Evolutionary conservation across 2,888 invertebrate species (phyloP).

Genomic region (Diloba caeruleocephala): DNA sequence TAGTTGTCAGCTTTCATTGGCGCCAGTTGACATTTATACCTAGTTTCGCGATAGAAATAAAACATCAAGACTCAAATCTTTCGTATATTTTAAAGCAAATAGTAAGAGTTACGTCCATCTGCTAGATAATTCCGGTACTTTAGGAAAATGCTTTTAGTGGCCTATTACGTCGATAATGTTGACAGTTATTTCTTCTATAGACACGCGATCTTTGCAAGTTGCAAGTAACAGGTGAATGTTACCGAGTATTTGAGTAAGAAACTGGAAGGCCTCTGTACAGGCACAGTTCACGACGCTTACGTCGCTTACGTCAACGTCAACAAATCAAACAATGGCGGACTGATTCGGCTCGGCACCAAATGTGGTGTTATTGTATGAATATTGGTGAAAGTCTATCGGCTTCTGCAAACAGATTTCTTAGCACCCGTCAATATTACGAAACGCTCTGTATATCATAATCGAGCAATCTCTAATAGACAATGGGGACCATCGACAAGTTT

Average conservation of each 20-base stretch:
- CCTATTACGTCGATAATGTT: slow-evolving; percentile 12
- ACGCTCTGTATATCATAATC: slow-evolving; percentile 5
- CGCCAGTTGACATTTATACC: slow-evolving; percentile 27
- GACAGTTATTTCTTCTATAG: slow-evolving; percentile 19
- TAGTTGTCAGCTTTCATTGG: slow-evolving; percentile 45
- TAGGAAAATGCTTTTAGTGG: slow-evolving; percentile 30
- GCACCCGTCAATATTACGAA: slow-evolving; percentile 18
- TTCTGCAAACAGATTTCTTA: slow-evolving; percentile 51
- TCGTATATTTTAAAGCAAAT: slow-evolving; percentile 18
- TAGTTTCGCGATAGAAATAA: slow-evolving; percentile 42
- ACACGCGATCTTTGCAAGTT: slow-evolving; percentile 44
- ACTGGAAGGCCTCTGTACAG: slow-evolving; percentile 58
- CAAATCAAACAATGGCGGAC: slow-evolving; percentile 74
- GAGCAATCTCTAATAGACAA: slow-evolving; percentile 28
- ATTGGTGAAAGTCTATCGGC: slow-evolving; percentile 67
- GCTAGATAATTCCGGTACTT: slow-evolving; percentile 17
- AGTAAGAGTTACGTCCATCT: slow-evolving; percentile 4
- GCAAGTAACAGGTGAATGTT: slow-evolving; percentile 65
- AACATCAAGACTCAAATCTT: slow-evolving; percentile 23
- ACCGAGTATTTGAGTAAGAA: slow-evolving; percentile 51
- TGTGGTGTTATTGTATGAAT: slow-evolving; percentile 56
- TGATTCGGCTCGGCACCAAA: slow-evolving; percentile 66
- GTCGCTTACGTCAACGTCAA: slow-evolving; percentile 77
- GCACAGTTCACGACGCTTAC: slow-evolving; percentile 58
- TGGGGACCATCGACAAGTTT: slow-evolving; percentile 29